These are phyloP conservation scores for Siphlonurus alternatus DNA, from an alignment of 2,888 invertebrate genomes.

Conservation along the genomic window DNA sequence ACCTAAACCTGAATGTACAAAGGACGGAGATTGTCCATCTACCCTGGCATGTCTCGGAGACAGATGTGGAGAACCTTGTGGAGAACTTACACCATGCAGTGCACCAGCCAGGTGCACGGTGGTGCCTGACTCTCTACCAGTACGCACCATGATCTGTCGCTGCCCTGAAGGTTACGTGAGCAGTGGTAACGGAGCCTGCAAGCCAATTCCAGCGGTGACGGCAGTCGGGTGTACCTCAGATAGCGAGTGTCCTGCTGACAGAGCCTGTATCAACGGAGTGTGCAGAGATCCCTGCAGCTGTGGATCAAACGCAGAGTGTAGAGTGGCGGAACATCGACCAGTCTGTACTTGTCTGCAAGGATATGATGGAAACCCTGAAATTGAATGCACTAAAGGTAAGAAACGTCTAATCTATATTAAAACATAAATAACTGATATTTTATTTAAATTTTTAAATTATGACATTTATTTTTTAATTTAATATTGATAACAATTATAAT, in stretches of 20 bases:
- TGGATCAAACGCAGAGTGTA: conserved; percentile 69
- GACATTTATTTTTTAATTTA: background rate
- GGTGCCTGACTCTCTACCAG: conserved; percentile 54
- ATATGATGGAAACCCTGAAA: conserved; percentile 69
- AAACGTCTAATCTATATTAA: background rate
- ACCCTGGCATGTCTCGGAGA: conserved; percentile 63
- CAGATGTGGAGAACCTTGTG: conserved; percentile 70
- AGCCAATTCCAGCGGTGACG: conserved; percentile 45
- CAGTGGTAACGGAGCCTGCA: conserved; percentile 64
- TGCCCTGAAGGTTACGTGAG: conserved; percentile 80
- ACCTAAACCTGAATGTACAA: conserved; percentile 54
- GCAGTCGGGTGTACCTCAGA: conserved; percentile 54
- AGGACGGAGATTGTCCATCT: conserved; percentile 67
- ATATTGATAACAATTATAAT: background rate
- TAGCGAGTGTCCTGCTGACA: conserved; percentile 57
- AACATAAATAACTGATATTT: background rate
- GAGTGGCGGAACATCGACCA: conserved; percentile 69
- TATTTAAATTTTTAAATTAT: background rate
- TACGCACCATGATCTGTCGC: conserved; percentile 76
- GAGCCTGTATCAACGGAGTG: conserved; percentile 61
- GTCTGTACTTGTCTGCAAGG: conserved; percentile 72
- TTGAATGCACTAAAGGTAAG: conserved; percentile 51
- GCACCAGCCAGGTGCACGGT: conserved; percentile 67
- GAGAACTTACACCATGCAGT: conserved; percentile 57
- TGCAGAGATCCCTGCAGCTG: conserved; percentile 75